Conservation (phyloP, 1,140 invertebrate genomes). For the Drosophila kohkoa region DNA sequence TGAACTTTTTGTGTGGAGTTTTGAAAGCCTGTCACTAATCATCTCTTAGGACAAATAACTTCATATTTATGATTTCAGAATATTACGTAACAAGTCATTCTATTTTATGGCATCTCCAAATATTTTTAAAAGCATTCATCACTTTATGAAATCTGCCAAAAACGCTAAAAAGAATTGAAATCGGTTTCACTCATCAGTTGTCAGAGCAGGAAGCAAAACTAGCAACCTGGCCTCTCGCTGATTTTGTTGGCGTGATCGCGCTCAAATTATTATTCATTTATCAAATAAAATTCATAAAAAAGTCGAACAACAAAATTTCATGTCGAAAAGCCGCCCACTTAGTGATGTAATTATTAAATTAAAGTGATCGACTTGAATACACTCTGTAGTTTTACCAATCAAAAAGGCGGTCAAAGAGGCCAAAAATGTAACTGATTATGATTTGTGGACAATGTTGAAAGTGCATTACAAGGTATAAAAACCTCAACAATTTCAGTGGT, state of each 20-base stretch:
- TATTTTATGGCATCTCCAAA: too few species aligned
- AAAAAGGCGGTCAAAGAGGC: too few species aligned
- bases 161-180: too few species aligned
- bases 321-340: constrained; percentile 35
- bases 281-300: constrained; percentile 41
- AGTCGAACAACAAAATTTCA: constrained; percentile 36
- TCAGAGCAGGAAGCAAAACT: constrained; percentile 36
- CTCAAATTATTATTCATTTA: constrained; percentile 42
- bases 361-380: not conserved
- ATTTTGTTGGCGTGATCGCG: constrained; percentile 12
- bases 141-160: too few species aligned
- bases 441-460: too few species aligned
- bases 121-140: too few species aligned
- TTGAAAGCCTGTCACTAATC: too few species aligned
- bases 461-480: not conserved
- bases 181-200: constrained; percentile 9
- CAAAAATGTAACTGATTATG: too few species aligned
- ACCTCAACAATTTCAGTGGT: not conserved
- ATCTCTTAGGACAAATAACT: too few species aligned
- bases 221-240: not conserved
- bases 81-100: too few species aligned
- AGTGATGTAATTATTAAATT: not conserved
- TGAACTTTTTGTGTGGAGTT: too few species aligned
- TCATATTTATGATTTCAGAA: too few species aligned
- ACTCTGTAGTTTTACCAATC: constrained; percentile 13